Evolutionary conservation across 1,140 invertebrate genomes (phyloP).

Genomic region (Drosophila yakuba): DNA sequence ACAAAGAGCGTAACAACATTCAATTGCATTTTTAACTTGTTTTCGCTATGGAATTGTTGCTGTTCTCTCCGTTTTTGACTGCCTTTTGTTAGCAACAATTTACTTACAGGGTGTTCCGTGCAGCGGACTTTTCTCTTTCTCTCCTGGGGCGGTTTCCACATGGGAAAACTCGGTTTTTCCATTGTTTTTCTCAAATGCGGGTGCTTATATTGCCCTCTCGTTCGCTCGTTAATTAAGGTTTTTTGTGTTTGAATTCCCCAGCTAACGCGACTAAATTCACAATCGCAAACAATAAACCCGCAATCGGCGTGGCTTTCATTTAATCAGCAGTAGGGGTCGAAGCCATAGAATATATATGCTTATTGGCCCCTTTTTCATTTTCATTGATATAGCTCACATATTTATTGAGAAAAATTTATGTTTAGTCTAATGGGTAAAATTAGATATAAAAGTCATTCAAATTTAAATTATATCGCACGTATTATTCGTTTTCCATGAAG

Average conservation of each 20-base stretch:
- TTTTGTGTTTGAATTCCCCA: conserved; percentile 29
- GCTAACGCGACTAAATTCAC: neutral
- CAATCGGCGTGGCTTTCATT: too few relatives aligned
- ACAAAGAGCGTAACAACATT: conserved; percentile 42
- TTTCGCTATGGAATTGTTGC: conserved; percentile 51
- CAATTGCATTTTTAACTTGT: conserved; percentile 72
- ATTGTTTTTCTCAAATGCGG: conserved; percentile 22
- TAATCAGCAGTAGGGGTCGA: too few relatives aligned
- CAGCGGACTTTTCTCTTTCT: neutral
- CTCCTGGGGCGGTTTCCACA: conserved; percentile 35
- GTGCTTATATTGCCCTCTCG: neutral
- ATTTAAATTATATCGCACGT: too few relatives aligned
- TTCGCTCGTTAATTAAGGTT: conserved; percentile 5
- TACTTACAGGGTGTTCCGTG: conserved; percentile 15
- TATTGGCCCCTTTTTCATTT: too few relatives aligned
- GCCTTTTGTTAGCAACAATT: conserved; percentile 44
- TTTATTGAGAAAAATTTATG: too few relatives aligned
- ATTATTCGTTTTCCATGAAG: too few relatives aligned
- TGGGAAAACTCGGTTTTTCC: conserved; percentile 12
- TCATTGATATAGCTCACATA: too few relatives aligned
- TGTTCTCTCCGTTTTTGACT: conserved; percentile 18
- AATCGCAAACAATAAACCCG: neutral
- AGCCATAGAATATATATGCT: too few relatives aligned
- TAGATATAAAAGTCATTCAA: too few relatives aligned
- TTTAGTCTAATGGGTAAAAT: too few relatives aligned